A percentile compares a stretch with the other conserved stretches of the same genome.
Evolutionary conservation across 2,888 invertebrate genomes (phyloP).

Genomic region (Limnephilus rhombicus): DNA sequence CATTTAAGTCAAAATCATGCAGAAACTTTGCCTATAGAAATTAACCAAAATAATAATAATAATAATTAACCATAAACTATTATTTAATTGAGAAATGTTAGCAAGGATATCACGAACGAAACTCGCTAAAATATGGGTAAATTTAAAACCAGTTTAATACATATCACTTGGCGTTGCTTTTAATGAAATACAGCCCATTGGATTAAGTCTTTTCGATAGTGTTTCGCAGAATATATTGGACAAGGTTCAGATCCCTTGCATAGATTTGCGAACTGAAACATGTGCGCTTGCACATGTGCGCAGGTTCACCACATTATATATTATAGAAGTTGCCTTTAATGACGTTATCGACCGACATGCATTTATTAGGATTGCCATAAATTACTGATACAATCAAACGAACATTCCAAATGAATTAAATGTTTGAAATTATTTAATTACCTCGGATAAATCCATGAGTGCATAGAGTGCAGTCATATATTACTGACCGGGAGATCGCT

Average conservation of each 20-base stretch:
- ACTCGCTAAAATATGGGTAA: background rate
- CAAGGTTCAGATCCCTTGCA: constrained; percentile 21
- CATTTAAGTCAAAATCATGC: too few relatives aligned
- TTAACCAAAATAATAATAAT: too few relatives aligned
- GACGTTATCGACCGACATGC: constrained; percentile 18
- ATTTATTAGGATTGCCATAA: constrained; percentile 15
- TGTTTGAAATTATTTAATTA: background rate
- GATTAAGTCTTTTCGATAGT: constrained; percentile 33
- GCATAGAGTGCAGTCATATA: background rate
- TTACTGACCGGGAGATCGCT: too few relatives aligned
- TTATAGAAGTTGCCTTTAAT: background rate
- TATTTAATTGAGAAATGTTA: too few relatives aligned
- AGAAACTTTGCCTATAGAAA: too few relatives aligned
- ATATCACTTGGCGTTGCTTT: constrained; percentile 33
- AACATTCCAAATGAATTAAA: constrained; percentile 26
- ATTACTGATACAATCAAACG: constrained; percentile 27
- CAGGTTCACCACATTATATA: background rate
- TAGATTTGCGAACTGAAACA: constrained; percentile 27
- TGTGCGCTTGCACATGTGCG: constrained; percentile 28
- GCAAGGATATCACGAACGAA: background rate
- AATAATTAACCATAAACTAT: too few relatives aligned
- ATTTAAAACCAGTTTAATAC: background rate
- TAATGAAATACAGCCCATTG: constrained; percentile 45
- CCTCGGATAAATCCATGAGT: background rate
- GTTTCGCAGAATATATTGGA: constrained; percentile 34